Conservation (phyloP, 1,140 invertebrate species). For the Aphelenchoides besseyi region DNA sequence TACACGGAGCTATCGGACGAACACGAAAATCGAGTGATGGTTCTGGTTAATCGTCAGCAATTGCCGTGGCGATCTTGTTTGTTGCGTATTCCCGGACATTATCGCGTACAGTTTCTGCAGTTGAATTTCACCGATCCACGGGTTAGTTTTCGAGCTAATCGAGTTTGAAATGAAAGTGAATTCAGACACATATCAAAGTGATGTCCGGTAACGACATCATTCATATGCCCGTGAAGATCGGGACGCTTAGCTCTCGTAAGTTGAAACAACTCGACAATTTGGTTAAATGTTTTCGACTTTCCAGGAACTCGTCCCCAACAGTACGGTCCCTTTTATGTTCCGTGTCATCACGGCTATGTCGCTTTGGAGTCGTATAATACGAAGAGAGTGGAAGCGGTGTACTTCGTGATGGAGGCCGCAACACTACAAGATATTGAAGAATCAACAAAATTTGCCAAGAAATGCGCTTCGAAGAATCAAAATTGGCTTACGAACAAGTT, state of each 20-base stretch:
- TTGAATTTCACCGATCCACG: neutral
- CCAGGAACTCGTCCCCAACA: neutral
- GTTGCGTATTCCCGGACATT: neutral
- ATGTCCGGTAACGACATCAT: neutral
- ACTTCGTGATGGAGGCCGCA: neutral
- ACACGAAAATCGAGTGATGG: neutral
- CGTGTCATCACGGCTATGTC: neutral
- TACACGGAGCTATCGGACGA: neutral
- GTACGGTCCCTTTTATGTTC: neutral
- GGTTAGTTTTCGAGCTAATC: neutral
- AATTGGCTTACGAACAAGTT: too few species aligned
- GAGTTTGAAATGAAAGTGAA: neutral
- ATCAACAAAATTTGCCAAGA: neutral
- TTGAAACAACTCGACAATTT: neutral
- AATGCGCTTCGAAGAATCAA: neutral
- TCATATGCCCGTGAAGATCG: neutral
- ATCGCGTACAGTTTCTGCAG: neutral
- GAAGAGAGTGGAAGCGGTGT: neutral
- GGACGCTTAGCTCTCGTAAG: neutral
- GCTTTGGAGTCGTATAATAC: neutral
- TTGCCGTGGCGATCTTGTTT: neutral
- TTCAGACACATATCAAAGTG: neutral
- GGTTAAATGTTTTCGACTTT: neutral
- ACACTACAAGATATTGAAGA: neutral
- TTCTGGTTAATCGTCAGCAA: neutral